Base-by-base conservation (phyloP, 2,113 vertebrate genomes). In the Naja naja region DNA sequence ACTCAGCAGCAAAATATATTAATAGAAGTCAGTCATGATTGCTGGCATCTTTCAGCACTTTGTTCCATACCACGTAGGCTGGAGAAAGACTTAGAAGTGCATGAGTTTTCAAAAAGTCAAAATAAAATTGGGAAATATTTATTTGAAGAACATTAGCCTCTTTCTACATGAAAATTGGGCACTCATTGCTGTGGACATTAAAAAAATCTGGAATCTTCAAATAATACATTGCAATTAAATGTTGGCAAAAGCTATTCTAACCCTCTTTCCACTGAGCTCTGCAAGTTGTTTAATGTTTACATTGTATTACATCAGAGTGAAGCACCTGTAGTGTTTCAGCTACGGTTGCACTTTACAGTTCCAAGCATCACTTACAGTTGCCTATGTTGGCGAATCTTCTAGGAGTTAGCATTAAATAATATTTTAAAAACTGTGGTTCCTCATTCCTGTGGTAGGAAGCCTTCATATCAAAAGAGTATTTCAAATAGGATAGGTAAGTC, bases 1-100 rank as follows among this genome's bases (percentile, higher is more conserved):
- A 91, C 85, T 91, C 91, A 91, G 11, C 43, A 91, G 49, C 85
- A 87, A 60, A 91, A 87, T 87, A 91, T 91, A 91, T 60, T 34
- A 86, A 87, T 52, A 91, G 85, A 87, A 64, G 39, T 49, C 85
- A 91, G 85, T 87, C 85, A 52, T 60, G 55, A 87, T 52, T 91
- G 91, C 30, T 87, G 91, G 55, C 55, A 91, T 91, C 55, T 91
- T 60, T 91, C 91, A 87, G 34, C 20, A 91, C 85, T 87, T 91
- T 25, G 30, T 87, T 60, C 47, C 43, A 52, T 49, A 45, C 91
- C 55, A 91, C 45, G 25, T 87, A 87, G 45, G 20, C 9, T 49
- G 54, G 20, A 30, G 20, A 69, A 87, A 91, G 55, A 87, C 87
- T 87, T 87, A 87, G 30, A 9, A 12, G 3, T 34, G 85, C 16